phyloP scores from a whole-genome alignment of 2,113 vertebrate genomes.

The Artemisiospiza belli region DNA sequence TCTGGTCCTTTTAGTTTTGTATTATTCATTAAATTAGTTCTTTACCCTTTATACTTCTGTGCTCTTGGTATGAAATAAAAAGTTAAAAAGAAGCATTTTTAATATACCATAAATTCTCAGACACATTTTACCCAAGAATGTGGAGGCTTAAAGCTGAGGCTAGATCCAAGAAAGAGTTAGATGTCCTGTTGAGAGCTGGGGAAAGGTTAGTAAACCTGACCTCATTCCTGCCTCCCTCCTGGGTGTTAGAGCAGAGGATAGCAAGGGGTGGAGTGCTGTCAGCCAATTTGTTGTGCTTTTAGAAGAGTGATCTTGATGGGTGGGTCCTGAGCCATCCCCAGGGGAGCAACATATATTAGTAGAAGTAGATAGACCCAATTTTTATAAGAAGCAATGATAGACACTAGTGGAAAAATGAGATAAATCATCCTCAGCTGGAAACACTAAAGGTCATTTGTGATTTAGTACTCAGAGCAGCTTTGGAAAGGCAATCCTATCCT shows the following conservation, averaged over 20 bases:
- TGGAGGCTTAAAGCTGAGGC: neutral
- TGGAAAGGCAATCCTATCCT: slow-evolving; percentile 3
- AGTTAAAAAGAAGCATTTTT: neutral
- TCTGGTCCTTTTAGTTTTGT: neutral
- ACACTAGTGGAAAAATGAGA: neutral
- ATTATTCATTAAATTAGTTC: slow-evolving; percentile 1
- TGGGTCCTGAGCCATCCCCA: neutral
- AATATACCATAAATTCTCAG: neutral
- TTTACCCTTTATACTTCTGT: slow-evolving; percentile 1
- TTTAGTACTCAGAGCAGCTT: slow-evolving; percentile 18
- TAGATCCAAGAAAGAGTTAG: neutral
- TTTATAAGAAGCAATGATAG: slow-evolving; percentile 21
- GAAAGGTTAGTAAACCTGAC: neutral
- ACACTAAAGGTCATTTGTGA: slow-evolving; percentile 3
- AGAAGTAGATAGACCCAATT: neutral
- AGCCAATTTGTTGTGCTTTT: neutral
- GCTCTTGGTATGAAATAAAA: neutral
- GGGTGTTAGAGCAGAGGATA: neutral
- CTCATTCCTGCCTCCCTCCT: neutral
- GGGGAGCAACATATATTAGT: neutral
- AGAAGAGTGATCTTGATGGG: neutral
- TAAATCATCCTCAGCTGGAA: slow-evolving; percentile 40
- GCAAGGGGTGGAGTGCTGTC: neutral
- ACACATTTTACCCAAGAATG: neutral
- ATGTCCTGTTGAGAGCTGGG: neutral